These are phyloP conservation scores for Drosophila limbata DNA, from an alignment of 2,888 invertebrate genomes.

Conservation along the genomic window DNA sequence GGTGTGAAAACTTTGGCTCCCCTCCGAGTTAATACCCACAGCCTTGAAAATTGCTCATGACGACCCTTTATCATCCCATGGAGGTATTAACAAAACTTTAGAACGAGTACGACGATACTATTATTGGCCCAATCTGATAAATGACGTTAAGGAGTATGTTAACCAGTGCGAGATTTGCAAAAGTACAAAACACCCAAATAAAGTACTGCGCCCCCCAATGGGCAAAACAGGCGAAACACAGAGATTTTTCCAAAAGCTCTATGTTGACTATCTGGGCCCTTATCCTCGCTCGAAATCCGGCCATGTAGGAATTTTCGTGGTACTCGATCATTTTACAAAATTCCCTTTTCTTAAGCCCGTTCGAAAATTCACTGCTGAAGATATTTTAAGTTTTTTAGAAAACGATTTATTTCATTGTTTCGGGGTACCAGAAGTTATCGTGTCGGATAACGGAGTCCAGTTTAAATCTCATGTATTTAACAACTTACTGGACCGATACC, in stretches of 20 bases:
- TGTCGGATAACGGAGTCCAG: background rate
- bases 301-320: background rate
- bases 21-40: background rate
- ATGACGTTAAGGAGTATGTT: too few relatives aligned
- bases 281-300: background rate
- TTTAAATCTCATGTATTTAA: conserved; percentile 1
- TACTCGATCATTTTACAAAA: background rate
- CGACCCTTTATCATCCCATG: too few relatives aligned
- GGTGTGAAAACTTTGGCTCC: background rate
- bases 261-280: too few relatives aligned
- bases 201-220: too few relatives aligned
- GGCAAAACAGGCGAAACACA: too few relatives aligned
- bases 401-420: background rate
- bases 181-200: too few relatives aligned
- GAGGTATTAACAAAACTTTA: too few relatives aligned
- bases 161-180: too few relatives aligned
- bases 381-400: background rate
- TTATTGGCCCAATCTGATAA: too few relatives aligned
- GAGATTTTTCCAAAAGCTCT: too few relatives aligned
- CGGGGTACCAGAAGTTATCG: background rate
- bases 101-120: background rate
- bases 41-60: too few relatives aligned
- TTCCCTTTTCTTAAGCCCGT: background rate
- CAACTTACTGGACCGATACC: background rate
- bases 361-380: background rate